These are phyloP conservation scores for Trogon melanurus DNA, from an alignment of 2,113 vertebrate species.

Conservation along the genomic window DNA sequence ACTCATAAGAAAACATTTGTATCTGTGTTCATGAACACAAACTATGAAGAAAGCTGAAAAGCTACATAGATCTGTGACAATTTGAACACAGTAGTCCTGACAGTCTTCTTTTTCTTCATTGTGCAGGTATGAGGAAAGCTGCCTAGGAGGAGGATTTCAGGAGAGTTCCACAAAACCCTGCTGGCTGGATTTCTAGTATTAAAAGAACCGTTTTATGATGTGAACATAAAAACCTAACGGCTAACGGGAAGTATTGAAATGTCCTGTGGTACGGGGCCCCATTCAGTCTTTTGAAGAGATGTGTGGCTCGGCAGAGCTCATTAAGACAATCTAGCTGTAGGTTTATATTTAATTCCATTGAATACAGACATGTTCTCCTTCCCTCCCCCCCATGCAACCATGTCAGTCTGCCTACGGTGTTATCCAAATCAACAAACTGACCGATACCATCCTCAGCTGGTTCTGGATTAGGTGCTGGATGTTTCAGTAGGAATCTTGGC, in stretches of 20 bases:
- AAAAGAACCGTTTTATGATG: neutral
- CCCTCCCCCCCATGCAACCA: neutral
- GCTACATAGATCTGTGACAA: neutral
- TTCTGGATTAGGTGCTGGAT: neutral
- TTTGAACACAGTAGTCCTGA: neutral
- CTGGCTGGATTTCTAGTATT: neutral
- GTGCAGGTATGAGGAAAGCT: conserved; percentile 39
- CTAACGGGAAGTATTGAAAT: neutral
- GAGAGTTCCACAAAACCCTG: neutral
- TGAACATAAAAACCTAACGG: neutral
- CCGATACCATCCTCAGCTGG: neutral
- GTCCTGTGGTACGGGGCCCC: accelerated
- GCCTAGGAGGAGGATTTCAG: neutral
- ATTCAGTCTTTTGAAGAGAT: neutral
- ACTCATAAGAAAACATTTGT: neutral
- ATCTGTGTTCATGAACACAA: neutral
- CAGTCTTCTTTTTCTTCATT: neutral
- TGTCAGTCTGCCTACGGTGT: neutral
- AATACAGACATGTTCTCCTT: neutral
- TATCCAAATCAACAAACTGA: neutral
- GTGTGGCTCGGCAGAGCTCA: neutral
- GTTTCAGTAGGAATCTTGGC: neutral
- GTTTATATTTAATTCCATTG: neutral
- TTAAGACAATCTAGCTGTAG: neutral
- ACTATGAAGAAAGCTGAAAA: neutral